Evolutionary conservation across 2,888 invertebrate genomes (phyloP).

Genomic region (Leucoptera coffeella): DNA sequence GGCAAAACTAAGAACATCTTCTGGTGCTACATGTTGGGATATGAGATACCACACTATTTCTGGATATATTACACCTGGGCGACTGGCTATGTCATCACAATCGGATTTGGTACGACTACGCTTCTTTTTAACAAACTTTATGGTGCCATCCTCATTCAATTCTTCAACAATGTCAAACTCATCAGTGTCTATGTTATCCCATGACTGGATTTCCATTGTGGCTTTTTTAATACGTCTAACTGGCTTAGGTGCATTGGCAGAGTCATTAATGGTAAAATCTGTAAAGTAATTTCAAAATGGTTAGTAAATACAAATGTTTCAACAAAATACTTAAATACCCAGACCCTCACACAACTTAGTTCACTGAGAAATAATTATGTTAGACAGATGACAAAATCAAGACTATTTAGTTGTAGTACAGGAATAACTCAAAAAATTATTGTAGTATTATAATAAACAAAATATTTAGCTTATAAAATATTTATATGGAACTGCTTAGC

Average conservation of each 20-base stretch:
- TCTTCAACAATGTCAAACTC: constrained; percentile 21
- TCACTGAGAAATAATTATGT: too few species aligned
- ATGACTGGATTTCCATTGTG: constrained; percentile 10
- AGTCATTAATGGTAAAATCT: constrained; percentile 42
- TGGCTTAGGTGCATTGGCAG: constrained; percentile 52
- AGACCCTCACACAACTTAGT: too few species aligned
- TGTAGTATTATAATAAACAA: too few species aligned
- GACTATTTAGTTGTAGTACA: too few species aligned
- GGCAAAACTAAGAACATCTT: constrained; percentile 63
- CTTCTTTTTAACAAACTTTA: constrained; percentile 18
- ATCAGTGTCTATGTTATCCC: constrained; percentile 24
- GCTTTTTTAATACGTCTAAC: constrained; percentile 20
- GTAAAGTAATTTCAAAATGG: too few species aligned
- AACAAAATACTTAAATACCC: too few species aligned
- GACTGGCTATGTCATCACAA: constrained; percentile 10
- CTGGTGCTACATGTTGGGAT: constrained; percentile 62
- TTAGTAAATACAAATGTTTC: too few species aligned
- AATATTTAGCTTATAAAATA: too few species aligned
- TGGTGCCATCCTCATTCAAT: constrained; percentile 18
- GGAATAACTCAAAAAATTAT: too few species aligned
- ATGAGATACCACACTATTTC: constrained; percentile 68
- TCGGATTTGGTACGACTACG: constrained; percentile 11
- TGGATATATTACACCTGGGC: constrained; percentile 49
- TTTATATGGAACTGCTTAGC: too few species aligned
- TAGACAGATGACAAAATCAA: too few species aligned